A percentile compares a stretch with the other conserved stretches of the same genome.
phyloP scores from a whole-genome alignment of 2,113 vertebrate species.

The Dicaeum eximium region DNA sequence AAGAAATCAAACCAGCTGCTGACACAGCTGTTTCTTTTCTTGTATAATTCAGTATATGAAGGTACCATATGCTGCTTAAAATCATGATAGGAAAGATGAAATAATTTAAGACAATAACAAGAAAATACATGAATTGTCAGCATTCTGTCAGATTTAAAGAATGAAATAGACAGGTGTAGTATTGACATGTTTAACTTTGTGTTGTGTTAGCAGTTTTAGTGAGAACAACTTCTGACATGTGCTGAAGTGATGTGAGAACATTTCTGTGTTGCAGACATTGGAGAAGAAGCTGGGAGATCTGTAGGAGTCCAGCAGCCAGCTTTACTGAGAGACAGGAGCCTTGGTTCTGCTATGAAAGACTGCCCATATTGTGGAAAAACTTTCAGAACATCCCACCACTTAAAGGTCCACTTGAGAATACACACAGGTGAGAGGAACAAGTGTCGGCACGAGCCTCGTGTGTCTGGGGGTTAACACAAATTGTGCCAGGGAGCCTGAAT shows the following conservation, averaged over 20 bases:
- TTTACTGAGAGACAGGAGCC: slow-evolving; percentile 87
- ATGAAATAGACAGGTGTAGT: slow-evolving; percentile 81
- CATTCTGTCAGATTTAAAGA: slow-evolving; percentile 90
- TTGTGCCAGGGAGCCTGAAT: not conserved
- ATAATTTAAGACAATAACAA: slow-evolving; percentile 86
- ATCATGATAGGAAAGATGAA: slow-evolving; percentile 87
- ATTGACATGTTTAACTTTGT: slow-evolving; percentile 89
- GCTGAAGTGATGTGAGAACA: slow-evolving; percentile 89
- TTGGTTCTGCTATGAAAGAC: slow-evolving; percentile 95
- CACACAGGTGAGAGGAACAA: slow-evolving; percentile 90
- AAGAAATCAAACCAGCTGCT: slow-evolving; percentile 88
- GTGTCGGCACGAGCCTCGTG: not conserved
- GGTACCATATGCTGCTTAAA: slow-evolving; percentile 91
- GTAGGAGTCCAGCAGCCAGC: slow-evolving; percentile 82
- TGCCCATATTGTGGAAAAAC: slow-evolving; percentile 98
- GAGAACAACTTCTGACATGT: slow-evolving; percentile 78
- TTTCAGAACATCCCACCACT: slow-evolving; percentile 97
- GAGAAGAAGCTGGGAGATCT: slow-evolving; percentile 91
- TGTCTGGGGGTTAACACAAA: not conserved
- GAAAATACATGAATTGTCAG: slow-evolving; percentile 94
- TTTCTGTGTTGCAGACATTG: slow-evolving; percentile 89
- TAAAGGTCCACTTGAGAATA: slow-evolving; percentile 99
- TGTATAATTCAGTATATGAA: slow-evolving; percentile 90
- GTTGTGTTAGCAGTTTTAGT: slow-evolving; percentile 85
- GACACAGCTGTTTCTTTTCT: slow-evolving; percentile 89